Evolutionary conservation across 2,888 invertebrate species (phyloP), one percentile per base, ranked within the genome.

Genomic region (Ctenicera cuprea): DNA sequence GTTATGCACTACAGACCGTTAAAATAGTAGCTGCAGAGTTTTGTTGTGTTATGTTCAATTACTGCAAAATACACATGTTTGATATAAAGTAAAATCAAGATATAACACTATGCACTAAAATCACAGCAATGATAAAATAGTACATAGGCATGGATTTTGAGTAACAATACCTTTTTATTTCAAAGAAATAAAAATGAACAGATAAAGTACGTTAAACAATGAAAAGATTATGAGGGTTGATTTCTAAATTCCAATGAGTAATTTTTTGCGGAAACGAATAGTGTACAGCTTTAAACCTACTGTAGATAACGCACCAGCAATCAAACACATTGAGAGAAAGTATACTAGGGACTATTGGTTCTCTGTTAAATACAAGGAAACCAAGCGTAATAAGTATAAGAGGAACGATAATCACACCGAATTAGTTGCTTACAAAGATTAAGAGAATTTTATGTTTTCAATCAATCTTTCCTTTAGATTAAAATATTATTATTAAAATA

Each of bases 251-350:
- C n/a, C n/a, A n/a, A n/a, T n/a, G n/a, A n/a, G n/a, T n/a, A n/a
- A n/a, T 26, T 26, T 26, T 5, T 3, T 26, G 2, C 26, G 2
- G 26, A 26, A 26, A 26, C 5, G 26, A 5, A 26, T 3, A 5
- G 26, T 26, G 5, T 3, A 26, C 2, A 2, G 26, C 3, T 26
- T 3, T 73, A 73, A 73, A 68, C 52, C 43, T 43, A 45, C 67
- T 33, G 62, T 16, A 67, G 67, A 71, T 68, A 67, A 73, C 73
- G 67, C 73, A 73, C 67, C 67, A 73, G 63, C 73, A 73, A 67
- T 73, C 73, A 67, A 73, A 73, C 67, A 45, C 73, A 38, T 68
- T 63, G 61, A 63, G 61, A 45, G 54, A 22, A 16, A 20, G 54
- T 26, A 54, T 67, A 73, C 73, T 68, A 67, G 68, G 62, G 62